Evolutionary conservation across 64 coral and sea anemone species (phyloP).

Genomic region (Stylophora pistillata): DNA sequence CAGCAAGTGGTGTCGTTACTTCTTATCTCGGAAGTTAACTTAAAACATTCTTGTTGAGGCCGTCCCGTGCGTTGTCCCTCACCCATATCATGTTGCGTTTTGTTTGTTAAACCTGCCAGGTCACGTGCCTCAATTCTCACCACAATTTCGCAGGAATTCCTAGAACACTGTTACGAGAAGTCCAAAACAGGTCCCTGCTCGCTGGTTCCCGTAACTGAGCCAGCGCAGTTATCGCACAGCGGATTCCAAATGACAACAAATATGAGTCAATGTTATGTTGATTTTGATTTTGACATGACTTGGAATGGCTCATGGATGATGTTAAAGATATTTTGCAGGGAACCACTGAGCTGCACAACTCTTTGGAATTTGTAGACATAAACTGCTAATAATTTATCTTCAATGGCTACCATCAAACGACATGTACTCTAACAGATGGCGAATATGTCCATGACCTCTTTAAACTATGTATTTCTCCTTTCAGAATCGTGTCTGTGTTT

Average conservation of each 20-base stretch:
- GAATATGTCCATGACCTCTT: slow-evolving; percentile 58
- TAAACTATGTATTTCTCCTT: background rate
- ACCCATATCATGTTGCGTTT: no score
- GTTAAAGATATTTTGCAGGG: no score
- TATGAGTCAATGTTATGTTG: background rate
- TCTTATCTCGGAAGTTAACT: no score
- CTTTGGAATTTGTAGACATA: no score
- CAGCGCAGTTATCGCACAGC: background rate
- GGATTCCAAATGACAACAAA: background rate
- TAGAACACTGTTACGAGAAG: background rate
- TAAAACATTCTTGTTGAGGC: no score
- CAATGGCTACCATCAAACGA: background rate
- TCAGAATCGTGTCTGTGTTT: background rate
- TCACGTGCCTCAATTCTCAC: background rate
- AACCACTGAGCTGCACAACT: no score
- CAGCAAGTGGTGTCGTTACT: no score
- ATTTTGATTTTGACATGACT: no score
- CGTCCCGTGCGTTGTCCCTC: no score
- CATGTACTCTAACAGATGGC: slow-evolving; percentile 41
- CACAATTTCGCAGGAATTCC: background rate
- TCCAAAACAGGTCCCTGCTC: background rate
- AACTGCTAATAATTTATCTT: no score
- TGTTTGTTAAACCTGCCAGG: no score
- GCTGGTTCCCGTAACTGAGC: background rate
- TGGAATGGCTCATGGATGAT: no score